Evolutionary conservation across 2,888 invertebrate species (phyloP), one percentile per base, ranked within the genome.

Genomic region (Exephanes ischioxanthus): DNA sequence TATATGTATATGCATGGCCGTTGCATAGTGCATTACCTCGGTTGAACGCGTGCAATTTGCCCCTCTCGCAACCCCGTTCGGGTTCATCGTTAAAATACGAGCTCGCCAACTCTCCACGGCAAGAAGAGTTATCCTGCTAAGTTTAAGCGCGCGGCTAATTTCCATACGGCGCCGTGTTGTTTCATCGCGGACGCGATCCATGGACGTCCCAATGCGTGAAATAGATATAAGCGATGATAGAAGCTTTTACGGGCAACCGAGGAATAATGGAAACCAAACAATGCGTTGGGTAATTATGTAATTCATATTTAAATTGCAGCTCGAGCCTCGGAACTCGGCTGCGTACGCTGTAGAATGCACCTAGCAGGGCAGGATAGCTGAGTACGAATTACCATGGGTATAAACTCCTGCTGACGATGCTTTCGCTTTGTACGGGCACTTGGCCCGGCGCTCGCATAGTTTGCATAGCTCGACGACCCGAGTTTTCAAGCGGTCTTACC

Each of bases 281-380:
- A 91, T 91, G 90, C 89, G 84, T 84, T 84, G 87, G 19, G 89
- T 91, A 93, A 92, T 92, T 92, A 91, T 88, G 91, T 88, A 90
- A 91, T 91, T 90, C 90, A 88, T 88, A 90, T 91, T 91, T 90
- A 90, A 91, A 91, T 90, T 88, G 88, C 85, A 78, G 66, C 51
- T 68, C 55, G 83, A 76, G 75, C 72, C 53, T 33, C 45, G 45
- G 45, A 19, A 48, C 5, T 63, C n/a, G 66, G 53, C 22, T 51
- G 58, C 30, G 37, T 4, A 58, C 22, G 33, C 33, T 30, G 30
- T 45, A 41, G n/a, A 68, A 51, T 70, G 22, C 26, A 33, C 51
- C 45, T 55, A 80, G 19, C 58, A 51, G 19, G 58, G 63, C 70
- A 61, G 26, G 26, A 61, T 55, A 80, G 19, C 58, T 55, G 37